Evolutionary conservation across 1,140 invertebrate species (phyloP).

Genomic region (Globodera rostochiensis): DNA sequence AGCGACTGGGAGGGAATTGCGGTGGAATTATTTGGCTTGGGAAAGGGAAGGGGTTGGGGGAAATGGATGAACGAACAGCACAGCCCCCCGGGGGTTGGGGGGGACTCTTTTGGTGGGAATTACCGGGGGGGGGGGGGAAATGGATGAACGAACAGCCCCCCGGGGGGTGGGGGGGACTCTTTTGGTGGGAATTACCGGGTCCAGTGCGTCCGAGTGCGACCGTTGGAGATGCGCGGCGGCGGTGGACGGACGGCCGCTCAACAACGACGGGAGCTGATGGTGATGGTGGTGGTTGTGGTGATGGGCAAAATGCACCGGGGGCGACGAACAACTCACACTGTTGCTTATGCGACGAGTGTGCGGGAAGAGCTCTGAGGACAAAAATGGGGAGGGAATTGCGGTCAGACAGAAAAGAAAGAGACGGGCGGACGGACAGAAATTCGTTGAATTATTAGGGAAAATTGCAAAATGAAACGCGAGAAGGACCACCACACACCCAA

Average conservation of each 20-base stretch:
- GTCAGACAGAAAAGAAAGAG: not conserved
- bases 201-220: slow-evolving; percentile 37
- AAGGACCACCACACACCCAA: not conserved
- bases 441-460: not conserved
- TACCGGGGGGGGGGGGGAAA: no score
- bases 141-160: no score
- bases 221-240: slow-evolving; percentile 27
- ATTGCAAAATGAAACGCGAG: not conserved
- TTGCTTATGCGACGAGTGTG: slow-evolving; percentile 25
- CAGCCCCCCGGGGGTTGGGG: no score
- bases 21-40: not conserved
- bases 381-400: not conserved
- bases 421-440: no score
- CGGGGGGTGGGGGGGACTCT: no score
- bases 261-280: slow-evolving; percentile 7
- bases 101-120: no score
- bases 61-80: not conserved
- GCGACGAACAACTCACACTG: slow-evolving; percentile 12
- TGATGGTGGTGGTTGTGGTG: not conserved
- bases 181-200: slow-evolving; percentile 1
- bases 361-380: not conserved
- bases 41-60: not conserved
- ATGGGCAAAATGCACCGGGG: not conserved
- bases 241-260: slow-evolving; percentile 16
- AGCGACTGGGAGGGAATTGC: not conserved